Base-by-base conservation (phyloP, 2,888 invertebrate species). In the Caenorhabditis sp. region DNA sequence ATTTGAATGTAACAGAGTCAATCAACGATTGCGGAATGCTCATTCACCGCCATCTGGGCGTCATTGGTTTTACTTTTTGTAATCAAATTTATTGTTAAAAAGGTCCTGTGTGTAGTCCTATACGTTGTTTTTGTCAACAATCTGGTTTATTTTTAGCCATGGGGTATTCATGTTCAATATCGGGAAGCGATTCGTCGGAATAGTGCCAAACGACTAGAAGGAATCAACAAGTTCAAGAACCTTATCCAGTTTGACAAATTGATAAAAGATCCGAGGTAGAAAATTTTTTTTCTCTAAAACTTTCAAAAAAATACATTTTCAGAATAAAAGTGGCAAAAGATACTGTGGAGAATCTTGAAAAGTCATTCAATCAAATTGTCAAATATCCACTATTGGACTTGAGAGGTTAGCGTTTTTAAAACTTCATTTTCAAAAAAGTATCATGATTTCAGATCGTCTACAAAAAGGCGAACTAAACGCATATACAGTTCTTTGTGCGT, bases 391-490 rank as follows among this genome's bases (percentile, higher is more conserved):
- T 63, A 7, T 54, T 56, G 4, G 56, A 63, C n/a, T 31, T 63
- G 23, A 21, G 38, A 25, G 27, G 63, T 63, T 23, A 54, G n/a
- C 21, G 17, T 31, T 27, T 31, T 31, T 14, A 57, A 25, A 5
- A n/a, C 17, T 17, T 50, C 17, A 5, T 50, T 50, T 17, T 8
- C 21, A 53, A 53, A 53, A 53, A 53, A 21, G 3, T 5, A 21
- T 21, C 53, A 21, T 53, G 38, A 60, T 60, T 85, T 58, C 65
- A 87, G 87, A 78, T 25, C 71, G 70, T 0, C 79, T 87, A 8
- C 86, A 85, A 68, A 63, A 57, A 8, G 84, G 79, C 36, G 58
- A 76, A 12, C 66, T 80, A 61, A 83, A 72, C 12, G 85, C 87
- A 4, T 73, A 72, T 20, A 77, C 80, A 25, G 84, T 79, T 0